Base-by-base conservation (phyloP, 2,797 vertebrate genomes). In the Florisuga fusca region DNA sequence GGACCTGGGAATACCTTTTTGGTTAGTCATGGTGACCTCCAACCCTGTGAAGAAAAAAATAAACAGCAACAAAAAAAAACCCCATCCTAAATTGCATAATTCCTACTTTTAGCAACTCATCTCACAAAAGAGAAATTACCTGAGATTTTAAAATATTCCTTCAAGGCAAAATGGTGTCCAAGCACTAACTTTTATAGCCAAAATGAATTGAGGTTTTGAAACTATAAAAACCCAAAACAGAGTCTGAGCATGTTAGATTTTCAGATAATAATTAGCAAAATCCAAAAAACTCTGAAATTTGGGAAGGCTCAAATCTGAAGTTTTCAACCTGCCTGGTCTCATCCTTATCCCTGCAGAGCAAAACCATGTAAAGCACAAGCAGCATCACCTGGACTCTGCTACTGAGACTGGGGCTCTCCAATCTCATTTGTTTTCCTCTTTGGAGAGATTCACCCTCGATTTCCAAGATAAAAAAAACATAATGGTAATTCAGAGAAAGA, bases 21-120 rank as follows among this genome's bases (percentile, higher is more conserved):
- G 67, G 81, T 87, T 95, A 96, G 92, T 97, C 97, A 96, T n/a
- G 29, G 58, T 94, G 94, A 93, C 96, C 90, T 94, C 58, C 62
- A 91, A 80, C 92, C 87, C 91, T 34, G 5, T 4, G 57, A 57
- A 91, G 38, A 6, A 9, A 34, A 43, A 84, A 67, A 36, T 27
- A 77, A 27, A 4, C 33, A 43, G 13, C 19, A 29, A 51, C 23
- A 27, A 51, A 53, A 51, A 75, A 51, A 19, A 18, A 25, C 12
- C 48, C 25, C 36, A 57, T 69, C 15, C 69, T 55, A 66, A 88
- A 87, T 84, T 81, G 67, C 66, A 36, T 51, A 31, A 79, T 87
- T 69, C 87, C 76, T 77, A 46, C 4, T 81, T 78, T 62, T 46
- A 90, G 50, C 15, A 54, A 31, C 63, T 80, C 75, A 55, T 84